phyloP scores from a whole-genome alignment of 2,888 invertebrate genomes.

The Agapetus fuscipes region DNA sequence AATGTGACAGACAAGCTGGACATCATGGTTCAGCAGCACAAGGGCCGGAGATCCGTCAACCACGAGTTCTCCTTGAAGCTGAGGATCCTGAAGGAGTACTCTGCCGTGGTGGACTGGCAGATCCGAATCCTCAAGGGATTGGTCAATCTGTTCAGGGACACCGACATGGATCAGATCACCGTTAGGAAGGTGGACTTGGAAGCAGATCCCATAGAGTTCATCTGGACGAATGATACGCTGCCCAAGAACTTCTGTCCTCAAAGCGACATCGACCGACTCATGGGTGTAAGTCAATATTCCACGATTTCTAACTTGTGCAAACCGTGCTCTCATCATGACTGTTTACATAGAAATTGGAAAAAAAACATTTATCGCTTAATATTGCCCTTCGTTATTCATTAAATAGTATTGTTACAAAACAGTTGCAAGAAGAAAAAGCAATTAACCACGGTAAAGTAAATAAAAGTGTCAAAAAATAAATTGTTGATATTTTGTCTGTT shows the following conservation, averaged over 20 bases:
- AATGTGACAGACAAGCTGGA: conserved; percentile 64
- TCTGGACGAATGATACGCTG: conserved; percentile 81
- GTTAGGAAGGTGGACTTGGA: conserved; percentile 55
- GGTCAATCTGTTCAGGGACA: conserved; percentile 47
- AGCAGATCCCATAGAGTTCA: conserved; percentile 55
- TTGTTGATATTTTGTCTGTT: too few species aligned
- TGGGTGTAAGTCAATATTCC: conserved; percentile 51
- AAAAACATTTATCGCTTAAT: too few species aligned
- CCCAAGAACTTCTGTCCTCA: conserved; percentile 71
- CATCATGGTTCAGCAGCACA: conserved; percentile 75
- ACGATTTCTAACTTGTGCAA: too few species aligned
- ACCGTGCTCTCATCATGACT: too few species aligned
- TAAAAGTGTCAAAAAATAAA: too few species aligned
- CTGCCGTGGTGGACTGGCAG: conserved; percentile 69
- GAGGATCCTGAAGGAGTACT: conserved; percentile 52
- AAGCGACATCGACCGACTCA: conserved; percentile 58
- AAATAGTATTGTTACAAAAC: too few species aligned
- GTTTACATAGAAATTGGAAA: too few species aligned
- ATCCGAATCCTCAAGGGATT: conserved; percentile 55
- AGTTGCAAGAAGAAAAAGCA: too few species aligned
- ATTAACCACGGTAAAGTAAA: too few species aligned
- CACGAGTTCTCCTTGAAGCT: conserved; percentile 71
- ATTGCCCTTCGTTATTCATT: too few species aligned
- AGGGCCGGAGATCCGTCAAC: conserved; percentile 65
- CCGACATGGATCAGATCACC: conserved; percentile 56